Evolutionary conservation across 2,113 vertebrate genomes (phyloP), one percentile per base, ranked within the genome.

Genomic region (Grammomys surdaster): DNA sequence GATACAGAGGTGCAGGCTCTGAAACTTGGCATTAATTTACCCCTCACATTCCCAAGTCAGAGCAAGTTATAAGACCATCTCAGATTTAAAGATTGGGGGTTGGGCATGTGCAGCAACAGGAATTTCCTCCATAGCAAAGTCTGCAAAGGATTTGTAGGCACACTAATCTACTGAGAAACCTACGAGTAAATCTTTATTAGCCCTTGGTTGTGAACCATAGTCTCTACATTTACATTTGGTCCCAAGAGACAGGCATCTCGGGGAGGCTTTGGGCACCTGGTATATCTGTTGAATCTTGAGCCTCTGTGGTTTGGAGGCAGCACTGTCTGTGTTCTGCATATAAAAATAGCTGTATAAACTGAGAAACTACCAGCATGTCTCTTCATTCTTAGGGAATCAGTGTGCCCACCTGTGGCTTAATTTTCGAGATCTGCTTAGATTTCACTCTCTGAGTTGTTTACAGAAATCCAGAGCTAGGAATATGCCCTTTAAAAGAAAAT

Each of bases 361-460:
- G 9, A 88, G 70, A 86, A 75, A 8, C 51, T 58, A 63, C 69
- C 1, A 46, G 72, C 72, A 69, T 73, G 80, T 43, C 36, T 94
- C 86, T 77, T 76, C n/a, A 8, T 92, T 78, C 60, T 56, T 33
- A 72, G 24, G 86, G 84, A 89, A n/a, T 24, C 20, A 51, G 0
- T 8, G 7, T 93, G 73, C 14, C 40, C 58, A 73, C 40, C 63
- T 81, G 72, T 91, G 56, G 48, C 65, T 96, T 91, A 76, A 70
- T 88, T 95, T 69, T 69, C 92, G 70, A 91, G 56, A 20, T 77
- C 7, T 88, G 43, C 76, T 90, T 88, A 92, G 40, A 40, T 93
- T 84, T 69, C 20, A 93, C 22, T 81, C 69, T 85, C 80, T 94
- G 12, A 33, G 48, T 54, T 90, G 48, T 88, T 95, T 65, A 51